phyloP scores from a whole-genome alignment of 2,888 invertebrate genomes.

The Cataglyphis cursor region DNA sequence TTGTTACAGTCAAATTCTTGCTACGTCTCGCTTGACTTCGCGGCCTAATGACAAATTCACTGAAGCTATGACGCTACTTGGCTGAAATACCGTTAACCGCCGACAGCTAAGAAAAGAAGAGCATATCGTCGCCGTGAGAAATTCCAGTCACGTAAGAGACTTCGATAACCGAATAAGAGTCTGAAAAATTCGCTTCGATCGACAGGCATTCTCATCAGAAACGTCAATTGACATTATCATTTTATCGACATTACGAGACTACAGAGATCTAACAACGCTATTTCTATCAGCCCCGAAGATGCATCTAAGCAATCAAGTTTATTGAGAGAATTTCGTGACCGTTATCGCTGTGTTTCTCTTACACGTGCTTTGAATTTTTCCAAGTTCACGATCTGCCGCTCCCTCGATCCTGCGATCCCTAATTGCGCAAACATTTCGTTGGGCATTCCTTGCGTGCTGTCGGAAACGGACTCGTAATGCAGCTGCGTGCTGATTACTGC shows the following conservation, averaged over 20 bases:
- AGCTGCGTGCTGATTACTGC: constrained; percentile 7
- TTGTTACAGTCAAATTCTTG: constrained; percentile 33
- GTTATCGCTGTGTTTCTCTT: background rate
- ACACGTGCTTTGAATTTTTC: background rate
- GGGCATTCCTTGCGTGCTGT: background rate
- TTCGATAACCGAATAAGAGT: constrained; percentile 54
- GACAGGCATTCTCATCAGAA: background rate
- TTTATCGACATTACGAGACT: background rate
- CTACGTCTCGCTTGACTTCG: constrained; percentile 42
- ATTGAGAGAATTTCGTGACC: background rate
- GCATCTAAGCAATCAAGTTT: background rate
- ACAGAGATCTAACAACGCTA: background rate
- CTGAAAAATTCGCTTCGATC: background rate
- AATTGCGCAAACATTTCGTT: background rate
- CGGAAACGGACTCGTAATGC: constrained; percentile 1
- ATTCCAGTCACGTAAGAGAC: constrained; percentile 73
- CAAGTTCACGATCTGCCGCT: constrained; percentile 1
- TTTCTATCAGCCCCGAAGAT: no score
- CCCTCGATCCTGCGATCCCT: background rate
- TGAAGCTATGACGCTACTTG: constrained; percentile 68
- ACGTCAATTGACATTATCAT: background rate
- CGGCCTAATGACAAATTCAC: constrained; percentile 67
- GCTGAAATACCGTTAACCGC: constrained; percentile 70
- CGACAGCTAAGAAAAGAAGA: constrained; percentile 54
- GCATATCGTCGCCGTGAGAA: constrained; percentile 59